These are phyloP conservation scores for Otus sunia DNA, from an alignment of 2,113 vertebrate species.

Conservation along the genomic window DNA sequence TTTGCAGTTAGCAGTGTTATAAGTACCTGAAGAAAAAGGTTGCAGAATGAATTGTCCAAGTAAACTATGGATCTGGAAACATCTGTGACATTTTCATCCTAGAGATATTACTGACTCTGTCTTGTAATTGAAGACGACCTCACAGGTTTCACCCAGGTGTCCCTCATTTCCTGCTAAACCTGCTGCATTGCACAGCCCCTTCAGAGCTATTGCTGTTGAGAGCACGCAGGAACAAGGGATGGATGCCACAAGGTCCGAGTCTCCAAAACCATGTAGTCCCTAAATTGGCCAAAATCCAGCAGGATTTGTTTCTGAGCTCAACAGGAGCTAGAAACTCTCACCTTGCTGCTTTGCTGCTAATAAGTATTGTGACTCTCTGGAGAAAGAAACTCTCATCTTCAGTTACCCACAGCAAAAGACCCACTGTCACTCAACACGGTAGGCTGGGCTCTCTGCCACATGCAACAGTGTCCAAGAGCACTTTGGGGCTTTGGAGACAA, in stretches of 20 bases:
- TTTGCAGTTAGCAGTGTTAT: background rate
- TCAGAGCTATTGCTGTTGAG: background rate
- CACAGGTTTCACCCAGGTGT: background rate
- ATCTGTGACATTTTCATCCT: background rate
- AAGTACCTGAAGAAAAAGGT: background rate
- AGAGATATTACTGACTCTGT: background rate
- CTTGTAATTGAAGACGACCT: background rate
- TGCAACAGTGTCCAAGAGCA: background rate
- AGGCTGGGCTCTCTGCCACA: background rate
- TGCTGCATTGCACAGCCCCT: background rate
- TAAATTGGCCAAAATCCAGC: background rate
- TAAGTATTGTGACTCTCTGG: background rate
- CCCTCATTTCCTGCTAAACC: background rate
- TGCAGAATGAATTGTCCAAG: background rate
- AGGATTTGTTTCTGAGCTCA: background rate
- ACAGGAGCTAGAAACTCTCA: background rate
- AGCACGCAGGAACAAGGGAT: background rate
- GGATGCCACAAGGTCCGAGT: background rate
- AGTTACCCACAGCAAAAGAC: background rate
- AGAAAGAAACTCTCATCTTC: background rate
- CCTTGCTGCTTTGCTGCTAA: background rate
- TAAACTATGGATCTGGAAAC: background rate
- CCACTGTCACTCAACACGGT: rapidly evolving
- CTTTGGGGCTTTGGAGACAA: background rate
- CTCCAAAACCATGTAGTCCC: background rate